Base-by-base conservation (phyloP, 1,140 invertebrate genomes). In the Antheraea mylitta region DNA sequence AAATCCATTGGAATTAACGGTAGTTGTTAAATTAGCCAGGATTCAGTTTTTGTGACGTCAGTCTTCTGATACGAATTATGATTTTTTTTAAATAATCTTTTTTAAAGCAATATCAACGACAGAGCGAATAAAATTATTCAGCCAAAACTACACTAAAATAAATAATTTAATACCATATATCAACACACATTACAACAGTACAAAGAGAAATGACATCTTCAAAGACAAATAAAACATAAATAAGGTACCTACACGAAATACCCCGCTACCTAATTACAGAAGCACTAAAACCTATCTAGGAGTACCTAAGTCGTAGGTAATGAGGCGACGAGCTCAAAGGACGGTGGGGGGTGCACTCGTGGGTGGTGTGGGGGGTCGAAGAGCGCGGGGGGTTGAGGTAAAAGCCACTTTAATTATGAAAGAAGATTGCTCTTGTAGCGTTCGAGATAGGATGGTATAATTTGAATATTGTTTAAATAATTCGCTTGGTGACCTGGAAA, bases 341-440 rank as follows among this genome's bases (percentile, higher is more conserved):
- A 61, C 18, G 68, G 63, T 62, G 45, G 11, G n/a, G 58, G 65
- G 64, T 64, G 67, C 37, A 18, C n/a, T 42, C 61, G 9, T 18
- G 64, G 69, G 67, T 37, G 38, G 42, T 8, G 42, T 65, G 59
- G 42, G 53, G 64, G 62, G 45, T 48, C 45, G 45, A 16, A 22
- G 30, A 42, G 30, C 13, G 62, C 13, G 7, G 58, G 66, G 69
- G 62, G 67, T 59, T 22, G 71, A 68, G 69, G 74, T 73, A 69
- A 73, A 79, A 74, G 71, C 72, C 74, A 72, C 74, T 76, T 72
- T 78, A 79, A 79, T 79, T 76, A 79, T 73, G 73, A 79, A 76
- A 78, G 73, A 78, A 78, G 76, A 78, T 78, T 78, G 76, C 75
- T 42, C 69, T 66, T 66, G 53, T 36, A 36, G n/a, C 18, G 65